Conservation (phyloP, 2,797 vertebrate species). For the Esox lucius region DNA sequence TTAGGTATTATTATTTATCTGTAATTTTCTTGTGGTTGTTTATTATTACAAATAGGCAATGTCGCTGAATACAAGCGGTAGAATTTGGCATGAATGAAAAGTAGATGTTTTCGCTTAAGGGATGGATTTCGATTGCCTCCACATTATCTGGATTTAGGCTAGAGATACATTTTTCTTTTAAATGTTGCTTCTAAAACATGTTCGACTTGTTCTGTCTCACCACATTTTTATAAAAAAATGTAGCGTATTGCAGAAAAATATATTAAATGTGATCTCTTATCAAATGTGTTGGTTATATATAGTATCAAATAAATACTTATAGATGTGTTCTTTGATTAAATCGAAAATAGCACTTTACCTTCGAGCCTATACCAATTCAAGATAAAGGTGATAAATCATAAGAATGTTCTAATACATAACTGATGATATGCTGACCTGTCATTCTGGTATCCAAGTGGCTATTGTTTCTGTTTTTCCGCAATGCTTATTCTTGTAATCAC, state of each 20-base stretch:
- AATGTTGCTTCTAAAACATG: background rate
- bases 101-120: background rate
- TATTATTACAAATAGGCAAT: background rate
- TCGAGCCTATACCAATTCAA: background rate
- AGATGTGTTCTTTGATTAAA: background rate
- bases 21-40: background rate
- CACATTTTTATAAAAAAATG: background rate
- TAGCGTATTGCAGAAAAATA: background rate
- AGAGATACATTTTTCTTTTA: no score
- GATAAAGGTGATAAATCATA: background rate
- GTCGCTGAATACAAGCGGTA: background rate
- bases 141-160: background rate
- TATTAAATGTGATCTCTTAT: background rate
- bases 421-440: background rate
- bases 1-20: background rate
- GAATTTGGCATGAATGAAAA: background rate
- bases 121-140: background rate
- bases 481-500: background rate
- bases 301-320: background rate
- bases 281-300: background rate
- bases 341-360: no score
- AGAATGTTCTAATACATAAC: background rate
- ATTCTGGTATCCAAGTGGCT: background rate
- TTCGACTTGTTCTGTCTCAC: background rate
- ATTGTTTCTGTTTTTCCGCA: background rate